Base-by-base conservation (phyloP, 2,113 vertebrate genomes). In the Neofelis nebulosa region DNA sequence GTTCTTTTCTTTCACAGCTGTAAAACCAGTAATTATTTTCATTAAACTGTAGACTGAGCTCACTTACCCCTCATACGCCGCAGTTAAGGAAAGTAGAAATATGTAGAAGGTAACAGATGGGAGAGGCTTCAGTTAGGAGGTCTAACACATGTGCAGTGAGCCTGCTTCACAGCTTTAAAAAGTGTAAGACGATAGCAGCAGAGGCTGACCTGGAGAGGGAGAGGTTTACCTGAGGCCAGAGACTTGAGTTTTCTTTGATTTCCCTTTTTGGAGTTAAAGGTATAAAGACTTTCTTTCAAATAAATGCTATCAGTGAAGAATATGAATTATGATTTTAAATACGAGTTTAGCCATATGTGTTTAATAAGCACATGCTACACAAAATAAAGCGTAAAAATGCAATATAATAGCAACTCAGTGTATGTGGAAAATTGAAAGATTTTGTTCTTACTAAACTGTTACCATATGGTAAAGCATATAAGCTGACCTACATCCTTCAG, bases 121-220 rank as follows among this genome's bases (percentile, higher is more conserved):
- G 38, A 36, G 87, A 88, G 65, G 76, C 41, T 97, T 95, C 19
- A 14, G 94, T 98, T 98, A 96, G 98, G 95, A 96, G 97, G 97
- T 98, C 98, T 98, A 97, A 97, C 95, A 98, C 92, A 48, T 91
- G 97, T 97, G 91, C 95, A 48, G 92, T 27, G 85, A 94, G 50
- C 92, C 97, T 92, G 80, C 85, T 95, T 95, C 93, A 78, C 63
- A 91, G 45, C 91, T 92, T 96, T 71, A 76, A 87, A 68, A 91
- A 57, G 38, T 88, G 86, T 95, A 97, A 98, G 97, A 48, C 93
- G 4, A 29, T 97, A 78, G 61, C 57, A 48, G 21, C 15, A 78
- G 86, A 93, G 79, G 15, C 45, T 73, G 81, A 81, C 83, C 84
- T 38, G 14, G 52, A 89, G 66, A 91, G 86, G 29, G 88, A 55